These are phyloP conservation scores for Habrosyne pyritoides DNA, from an alignment of 2,888 invertebrate genomes.

Conservation along the genomic window DNA sequence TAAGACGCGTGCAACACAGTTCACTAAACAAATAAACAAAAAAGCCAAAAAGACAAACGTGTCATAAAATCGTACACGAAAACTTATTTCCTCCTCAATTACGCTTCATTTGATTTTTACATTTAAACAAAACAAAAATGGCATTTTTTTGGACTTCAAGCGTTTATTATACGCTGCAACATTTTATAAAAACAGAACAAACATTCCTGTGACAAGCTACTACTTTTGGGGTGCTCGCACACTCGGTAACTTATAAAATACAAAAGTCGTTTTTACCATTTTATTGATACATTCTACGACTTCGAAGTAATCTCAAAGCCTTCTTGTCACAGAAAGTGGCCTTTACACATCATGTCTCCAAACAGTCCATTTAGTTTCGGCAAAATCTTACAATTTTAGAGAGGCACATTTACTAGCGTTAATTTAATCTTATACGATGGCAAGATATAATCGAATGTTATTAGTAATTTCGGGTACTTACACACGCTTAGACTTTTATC, in stretches of 20 bases:
- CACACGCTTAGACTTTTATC: neutral
- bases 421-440: conserved; percentile 46
- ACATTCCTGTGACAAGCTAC: neutral
- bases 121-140: conserved; percentile 41
- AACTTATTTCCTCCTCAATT: conserved; percentile 42
- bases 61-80: conserved; percentile 25
- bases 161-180: conserved; percentile 41
- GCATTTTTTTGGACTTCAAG: conserved; percentile 45
- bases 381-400: conserved; percentile 25
- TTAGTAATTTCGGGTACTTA: conserved; percentile 23
- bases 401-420: conserved; percentile 38
- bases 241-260: neutral
- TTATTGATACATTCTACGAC: no score
- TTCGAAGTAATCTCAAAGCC: neutral
- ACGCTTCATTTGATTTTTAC: conserved; percentile 34
- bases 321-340: neutral
- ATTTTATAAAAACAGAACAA: neutral
- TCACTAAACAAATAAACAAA: conserved; percentile 16
- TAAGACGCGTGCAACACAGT: conserved; percentile 7
- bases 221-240: neutral
- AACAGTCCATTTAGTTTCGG: conserved; percentile 16
- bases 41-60: neutral
- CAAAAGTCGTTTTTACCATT: no score
- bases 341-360: neutral
- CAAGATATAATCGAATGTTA: conserved; percentile 51